These are phyloP conservation scores for Castor canadensis DNA, from an alignment of 2,113 vertebrate species.

Conservation along the genomic window DNA sequence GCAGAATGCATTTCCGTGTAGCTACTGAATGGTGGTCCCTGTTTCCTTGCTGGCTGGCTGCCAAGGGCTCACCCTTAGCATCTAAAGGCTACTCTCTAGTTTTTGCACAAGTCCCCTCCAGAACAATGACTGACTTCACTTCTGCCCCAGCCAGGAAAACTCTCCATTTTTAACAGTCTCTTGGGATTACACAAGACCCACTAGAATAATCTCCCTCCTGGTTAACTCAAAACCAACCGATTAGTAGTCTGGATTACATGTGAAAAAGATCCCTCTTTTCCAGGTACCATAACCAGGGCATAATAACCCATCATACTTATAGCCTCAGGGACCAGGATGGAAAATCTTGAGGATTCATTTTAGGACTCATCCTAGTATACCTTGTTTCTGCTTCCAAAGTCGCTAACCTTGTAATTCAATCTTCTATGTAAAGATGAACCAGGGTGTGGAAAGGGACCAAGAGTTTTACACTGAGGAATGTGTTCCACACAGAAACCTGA, in stretches of 20 bases:
- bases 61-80: background rate
- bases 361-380: background rate
- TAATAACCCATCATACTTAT: background rate
- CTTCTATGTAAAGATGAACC: background rate
- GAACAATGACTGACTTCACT: background rate
- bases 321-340: background rate
- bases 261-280: background rate
- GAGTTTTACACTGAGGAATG: background rate
- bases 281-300: background rate
- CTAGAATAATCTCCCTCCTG: background rate
- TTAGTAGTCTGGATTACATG: background rate
- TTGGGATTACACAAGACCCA: background rate
- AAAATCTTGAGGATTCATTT: background rate
- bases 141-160: background rate
- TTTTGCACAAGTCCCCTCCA: background rate
- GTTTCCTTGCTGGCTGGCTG: background rate
- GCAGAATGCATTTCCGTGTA: background rate
- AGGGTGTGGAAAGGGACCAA: background rate
- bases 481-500: background rate
- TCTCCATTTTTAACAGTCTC: background rate
- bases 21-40: accelerated
- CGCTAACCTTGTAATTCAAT: background rate
- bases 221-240: background rate
- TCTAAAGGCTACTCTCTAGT: no score
- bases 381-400: background rate